A percentile compares a stretch with the other conserved stretches of the same genome.
phyloP scores from a whole-genome alignment of 2,888 invertebrate genomes.

The Drosophila austrosaltans region DNA sequence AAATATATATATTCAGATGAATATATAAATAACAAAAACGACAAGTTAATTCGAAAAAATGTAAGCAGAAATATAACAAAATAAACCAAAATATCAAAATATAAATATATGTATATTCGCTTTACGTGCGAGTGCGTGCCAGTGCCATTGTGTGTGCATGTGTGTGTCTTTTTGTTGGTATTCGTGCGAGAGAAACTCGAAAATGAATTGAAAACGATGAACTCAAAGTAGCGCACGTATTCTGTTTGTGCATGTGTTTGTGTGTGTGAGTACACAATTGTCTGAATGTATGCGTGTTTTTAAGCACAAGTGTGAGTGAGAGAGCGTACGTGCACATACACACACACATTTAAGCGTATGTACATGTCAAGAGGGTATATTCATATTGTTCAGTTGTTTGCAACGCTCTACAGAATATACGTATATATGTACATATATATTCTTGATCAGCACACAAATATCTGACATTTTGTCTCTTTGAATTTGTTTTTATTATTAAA shows the following conservation, averaged over 20 bases:
- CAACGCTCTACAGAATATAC: too few relatives aligned
- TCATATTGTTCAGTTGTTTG: not conserved
- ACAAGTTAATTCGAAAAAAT: constrained; percentile 1
- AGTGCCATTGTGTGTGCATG: constrained; percentile 19
- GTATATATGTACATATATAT: constrained; percentile 25
- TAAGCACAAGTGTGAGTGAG: constrained; percentile 17
- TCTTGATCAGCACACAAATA: constrained; percentile 24
- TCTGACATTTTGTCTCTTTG: constrained; percentile 14
- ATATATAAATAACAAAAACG: constrained; percentile 9
- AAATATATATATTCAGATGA: constrained; percentile 2
- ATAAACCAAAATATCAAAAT: not conserved
- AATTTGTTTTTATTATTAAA: not conserved
- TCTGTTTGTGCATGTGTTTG: constrained; percentile 22
- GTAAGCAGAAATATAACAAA: not conserved
- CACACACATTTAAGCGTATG: not conserved
- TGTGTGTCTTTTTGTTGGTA: constrained; percentile 39
- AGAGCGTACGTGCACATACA: constrained; percentile 26
- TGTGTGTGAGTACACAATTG: constrained; percentile 16
- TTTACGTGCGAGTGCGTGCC: not conserved
- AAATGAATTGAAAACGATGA: constrained; percentile 79
- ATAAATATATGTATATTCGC: not conserved
- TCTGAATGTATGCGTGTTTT: constrained; percentile 8
- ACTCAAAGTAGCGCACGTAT: constrained; percentile 76
- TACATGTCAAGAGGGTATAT: constrained; percentile 16
- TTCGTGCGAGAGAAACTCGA: constrained; percentile 67